A percentile compares a stretch with the other conserved stretches of the same genome.
Evolutionary conservation across 2,888 invertebrate genomes (phyloP).

Genomic region (Ephialtes manifestator): DNA sequence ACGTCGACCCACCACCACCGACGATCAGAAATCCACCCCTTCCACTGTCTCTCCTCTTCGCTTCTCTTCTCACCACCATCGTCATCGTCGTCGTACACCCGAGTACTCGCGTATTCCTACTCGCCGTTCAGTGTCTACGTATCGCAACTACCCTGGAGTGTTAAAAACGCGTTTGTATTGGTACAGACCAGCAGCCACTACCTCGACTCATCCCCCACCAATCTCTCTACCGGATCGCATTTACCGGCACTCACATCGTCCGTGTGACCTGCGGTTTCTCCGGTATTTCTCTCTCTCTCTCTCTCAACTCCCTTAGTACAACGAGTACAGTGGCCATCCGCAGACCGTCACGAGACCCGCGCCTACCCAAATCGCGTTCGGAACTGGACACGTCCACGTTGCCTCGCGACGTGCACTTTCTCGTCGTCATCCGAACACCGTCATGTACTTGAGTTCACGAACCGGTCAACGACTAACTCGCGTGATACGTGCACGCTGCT

Average conservation of each 20-base stretch:
- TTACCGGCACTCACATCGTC: slow-evolving; percentile 74
- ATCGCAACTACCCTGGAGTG: slow-evolving; percentile 52
- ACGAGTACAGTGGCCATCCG: slow-evolving; percentile 79
- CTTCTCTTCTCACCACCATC: slow-evolving; percentile 40
- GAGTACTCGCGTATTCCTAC: slow-evolving; percentile 55
- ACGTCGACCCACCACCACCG: slow-evolving; percentile 43
- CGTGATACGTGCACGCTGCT: slow-evolving; percentile 33
- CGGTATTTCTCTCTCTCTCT: slow-evolving; percentile 76
- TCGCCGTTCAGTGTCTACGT: slow-evolving; percentile 45
- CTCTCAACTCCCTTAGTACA: slow-evolving; percentile 71
- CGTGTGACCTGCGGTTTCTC: slow-evolving; percentile 83
- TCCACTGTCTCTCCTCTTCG: slow-evolving; percentile 49
- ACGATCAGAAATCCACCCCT: slow-evolving; percentile 58
- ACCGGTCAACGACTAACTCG: slow-evolving; percentile 40
- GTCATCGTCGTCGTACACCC: slow-evolving; percentile 36
- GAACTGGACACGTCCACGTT: slow-evolving; percentile 36
- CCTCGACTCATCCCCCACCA: slow-evolving; percentile 61
- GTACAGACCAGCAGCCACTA: slow-evolving; percentile 59
- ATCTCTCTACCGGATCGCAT: slow-evolving; percentile 58
- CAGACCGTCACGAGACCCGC: slow-evolving; percentile 76
- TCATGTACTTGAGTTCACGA: slow-evolving; percentile 39
- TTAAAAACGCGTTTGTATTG: slow-evolving; percentile 65
- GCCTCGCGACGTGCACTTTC: neutral
- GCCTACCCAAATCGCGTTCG: slow-evolving; percentile 58
- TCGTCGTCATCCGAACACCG: slow-evolving; percentile 18